phyloP scores from a whole-genome alignment of 1,140 invertebrate species.

The Drosophila insularis region DNA sequence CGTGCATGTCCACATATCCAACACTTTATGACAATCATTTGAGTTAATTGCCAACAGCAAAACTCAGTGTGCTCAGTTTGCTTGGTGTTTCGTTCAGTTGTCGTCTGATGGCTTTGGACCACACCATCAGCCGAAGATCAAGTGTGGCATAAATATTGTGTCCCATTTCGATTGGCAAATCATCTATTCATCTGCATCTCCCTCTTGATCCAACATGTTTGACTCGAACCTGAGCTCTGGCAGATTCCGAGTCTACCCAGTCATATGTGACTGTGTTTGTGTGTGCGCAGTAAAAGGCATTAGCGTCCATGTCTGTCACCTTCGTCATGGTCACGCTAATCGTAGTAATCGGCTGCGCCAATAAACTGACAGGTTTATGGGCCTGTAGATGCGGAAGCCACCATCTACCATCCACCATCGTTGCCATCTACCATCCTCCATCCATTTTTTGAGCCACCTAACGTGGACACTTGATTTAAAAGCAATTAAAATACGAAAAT shows the following conservation, averaged over 20 bases:
- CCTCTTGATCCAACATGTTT: constrained; percentile 42
- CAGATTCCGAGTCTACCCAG: not conserved
- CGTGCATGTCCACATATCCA: constrained; percentile 48
- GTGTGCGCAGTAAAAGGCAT: constrained; percentile 69
- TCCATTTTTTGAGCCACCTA: constrained; percentile 10
- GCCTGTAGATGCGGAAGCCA: constrained; percentile 54
- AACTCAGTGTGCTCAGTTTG: constrained; percentile 11
- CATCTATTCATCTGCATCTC: constrained; percentile 50
- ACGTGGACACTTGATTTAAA: constrained; percentile 68
- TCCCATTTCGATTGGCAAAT: constrained; percentile 65
- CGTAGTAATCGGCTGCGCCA: constrained; percentile 74
- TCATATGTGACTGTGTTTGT: not conserved
- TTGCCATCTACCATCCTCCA: constrained; percentile 3
- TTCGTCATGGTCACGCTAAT: constrained; percentile 81
- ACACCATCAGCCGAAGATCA: constrained; percentile 42
- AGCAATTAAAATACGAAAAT: constrained; percentile 74
- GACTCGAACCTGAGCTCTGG: constrained; percentile 25
- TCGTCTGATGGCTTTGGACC: constrained; percentile 28
- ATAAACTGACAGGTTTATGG: constrained; percentile 79
- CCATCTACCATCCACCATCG: not conserved
- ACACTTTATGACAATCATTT: constrained; percentile 80
- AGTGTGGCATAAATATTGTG: constrained; percentile 74
- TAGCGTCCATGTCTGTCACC: constrained; percentile 79
- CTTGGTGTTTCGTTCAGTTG: constrained; percentile 1
- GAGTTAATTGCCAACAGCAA: constrained; percentile 72